Conservation (phyloP, 2,797 vertebrate genomes). For the Sparus aurata region DNA sequence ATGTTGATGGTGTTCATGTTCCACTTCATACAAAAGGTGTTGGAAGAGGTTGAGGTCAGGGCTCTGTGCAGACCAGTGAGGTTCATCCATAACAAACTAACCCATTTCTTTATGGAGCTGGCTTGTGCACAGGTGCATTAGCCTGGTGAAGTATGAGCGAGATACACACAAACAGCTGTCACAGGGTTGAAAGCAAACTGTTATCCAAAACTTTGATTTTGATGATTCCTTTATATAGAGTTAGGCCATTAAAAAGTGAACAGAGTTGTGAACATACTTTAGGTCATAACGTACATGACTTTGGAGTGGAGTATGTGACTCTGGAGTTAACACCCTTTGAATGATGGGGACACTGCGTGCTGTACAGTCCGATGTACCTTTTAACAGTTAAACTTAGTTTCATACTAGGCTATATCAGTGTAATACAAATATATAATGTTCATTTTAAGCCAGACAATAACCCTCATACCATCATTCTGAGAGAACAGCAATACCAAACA, state of each 20-base stretch:
- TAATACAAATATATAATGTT: neutral
- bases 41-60: neutral
- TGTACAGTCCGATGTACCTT: neutral
- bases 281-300: neutral
- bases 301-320: neutral
- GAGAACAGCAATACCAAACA: neutral
- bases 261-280: neutral
- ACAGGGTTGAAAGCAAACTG: neutral
- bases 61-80: conserved; percentile 6
- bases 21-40: neutral
- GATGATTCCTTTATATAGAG: neutral
- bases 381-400: neutral
- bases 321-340: neutral
- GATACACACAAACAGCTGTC: neutral
- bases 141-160: neutral
- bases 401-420: neutral
- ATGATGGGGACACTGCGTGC: neutral
- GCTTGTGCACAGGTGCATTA: neutral
- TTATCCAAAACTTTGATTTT: neutral
- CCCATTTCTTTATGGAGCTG: neutral
- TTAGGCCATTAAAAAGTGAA: neutral
- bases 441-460: neutral
- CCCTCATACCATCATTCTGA: neutral
- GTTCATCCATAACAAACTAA: neutral
- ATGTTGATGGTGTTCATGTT: neutral